A percentile compares a stretch with the other conserved stretches of the same genome.
These are phyloP conservation scores for Dascillus cervinus DNA, from an alignment of 2,888 invertebrate species.

Conservation along the genomic window DNA sequence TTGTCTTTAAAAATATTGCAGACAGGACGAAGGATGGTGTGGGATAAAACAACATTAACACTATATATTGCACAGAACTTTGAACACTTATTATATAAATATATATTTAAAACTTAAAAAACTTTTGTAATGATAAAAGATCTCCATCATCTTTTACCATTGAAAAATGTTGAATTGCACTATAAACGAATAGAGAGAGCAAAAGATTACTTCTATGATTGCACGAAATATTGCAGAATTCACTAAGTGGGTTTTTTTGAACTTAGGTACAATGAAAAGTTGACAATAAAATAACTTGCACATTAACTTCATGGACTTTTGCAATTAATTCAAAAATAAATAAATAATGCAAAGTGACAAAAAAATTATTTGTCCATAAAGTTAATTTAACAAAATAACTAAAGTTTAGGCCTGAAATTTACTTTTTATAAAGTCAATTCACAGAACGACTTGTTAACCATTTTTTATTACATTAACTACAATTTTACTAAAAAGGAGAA, in stretches of 20 bases:
- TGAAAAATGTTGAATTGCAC: slow-evolving; percentile 7
- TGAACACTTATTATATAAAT: slow-evolving; percentile 16
- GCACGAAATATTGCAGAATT: no score
- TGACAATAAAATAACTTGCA: neutral
- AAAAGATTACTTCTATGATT: no score
- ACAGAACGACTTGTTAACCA: slow-evolving; percentile 33
- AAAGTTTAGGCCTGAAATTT: slow-evolving; percentile 15
- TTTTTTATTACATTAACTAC: slow-evolving; percentile 29
- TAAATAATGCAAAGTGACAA: no score
- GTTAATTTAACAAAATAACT: slow-evolving; percentile 2
- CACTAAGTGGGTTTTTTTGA: no score
- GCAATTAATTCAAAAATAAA: no score
- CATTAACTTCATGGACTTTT: neutral
- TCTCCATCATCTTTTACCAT: slow-evolving; percentile 7
- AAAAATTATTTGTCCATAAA: neutral
- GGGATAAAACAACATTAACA: slow-evolving; percentile 23
- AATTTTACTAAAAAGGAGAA: slow-evolving; percentile 36
- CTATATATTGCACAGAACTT: slow-evolving; percentile 22
- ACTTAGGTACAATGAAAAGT: no score
- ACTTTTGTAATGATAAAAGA: neutral
- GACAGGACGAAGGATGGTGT: no score
- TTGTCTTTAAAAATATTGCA: no score
- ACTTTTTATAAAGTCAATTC: slow-evolving; percentile 31
- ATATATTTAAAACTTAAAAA: slow-evolving; percentile 9
- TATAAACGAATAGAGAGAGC: no score